Evolutionary conservation across 1,140 invertebrate genomes (phyloP).

Genomic region (Paracyclopina nana): DNA sequence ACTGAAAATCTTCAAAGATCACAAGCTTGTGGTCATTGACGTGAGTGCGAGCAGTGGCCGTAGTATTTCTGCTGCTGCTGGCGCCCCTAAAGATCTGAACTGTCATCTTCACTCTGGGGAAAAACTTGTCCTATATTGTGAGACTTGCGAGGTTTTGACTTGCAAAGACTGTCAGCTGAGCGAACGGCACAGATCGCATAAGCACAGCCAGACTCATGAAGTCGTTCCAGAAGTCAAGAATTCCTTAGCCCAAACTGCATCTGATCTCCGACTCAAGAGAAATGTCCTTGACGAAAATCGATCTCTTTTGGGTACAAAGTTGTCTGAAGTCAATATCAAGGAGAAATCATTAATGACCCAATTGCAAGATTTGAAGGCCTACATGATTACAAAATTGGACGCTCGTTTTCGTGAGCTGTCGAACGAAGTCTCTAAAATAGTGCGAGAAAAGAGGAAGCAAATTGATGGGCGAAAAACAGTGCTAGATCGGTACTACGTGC

Average conservation of each 20-base stretch:
- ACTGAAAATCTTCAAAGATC: slow-evolving; percentile 46
- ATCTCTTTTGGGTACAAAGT: slow-evolving; percentile 1
- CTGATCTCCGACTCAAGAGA: slow-evolving; percentile 3
- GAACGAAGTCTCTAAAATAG: background rate
- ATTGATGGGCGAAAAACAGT: background rate
- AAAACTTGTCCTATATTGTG: slow-evolving; percentile 4
- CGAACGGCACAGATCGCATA: background rate
- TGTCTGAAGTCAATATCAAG: slow-evolving; percentile 6
- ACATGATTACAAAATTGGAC: slow-evolving; percentile 1
- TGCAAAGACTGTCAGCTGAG: slow-evolving; percentile 2
- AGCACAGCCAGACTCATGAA: background rate
- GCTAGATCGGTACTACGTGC: background rate
- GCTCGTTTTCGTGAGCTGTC: slow-evolving; percentile 1
- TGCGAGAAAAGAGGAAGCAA: slow-evolving; percentile 5
- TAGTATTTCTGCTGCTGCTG: background rate
- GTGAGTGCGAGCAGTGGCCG: background rate
- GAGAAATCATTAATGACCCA: background rate
- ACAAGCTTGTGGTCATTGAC: slow-evolving; percentile 22
- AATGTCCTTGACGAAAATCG: slow-evolving; percentile 11
- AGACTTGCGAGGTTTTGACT: slow-evolving; percentile 1
- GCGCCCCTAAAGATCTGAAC: background rate
- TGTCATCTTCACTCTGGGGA: background rate
- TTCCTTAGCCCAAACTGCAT: background rate
- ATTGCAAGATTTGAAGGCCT: background rate
- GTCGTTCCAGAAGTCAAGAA: background rate